These are phyloP conservation scores for Tapera naevia DNA, from an alignment of 2,797 vertebrate genomes.

Conservation along the genomic window DNA sequence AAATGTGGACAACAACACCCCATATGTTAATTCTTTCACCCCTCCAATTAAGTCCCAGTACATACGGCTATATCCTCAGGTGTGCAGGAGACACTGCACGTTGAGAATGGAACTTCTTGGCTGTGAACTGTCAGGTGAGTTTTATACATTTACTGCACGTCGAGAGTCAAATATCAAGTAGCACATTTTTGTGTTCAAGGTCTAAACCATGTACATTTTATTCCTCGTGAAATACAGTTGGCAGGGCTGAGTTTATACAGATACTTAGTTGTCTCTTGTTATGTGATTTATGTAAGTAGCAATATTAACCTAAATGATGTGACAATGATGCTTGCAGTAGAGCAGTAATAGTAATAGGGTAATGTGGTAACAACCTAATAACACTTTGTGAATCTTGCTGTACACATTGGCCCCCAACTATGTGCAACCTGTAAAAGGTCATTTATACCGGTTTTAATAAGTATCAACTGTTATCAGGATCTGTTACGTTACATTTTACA, in stretches of 20 bases:
- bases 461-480: background rate
- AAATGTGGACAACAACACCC: conserved; percentile 96
- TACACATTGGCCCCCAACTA: accelerated
- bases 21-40: conserved; percentile 95
- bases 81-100: conserved; percentile 96
- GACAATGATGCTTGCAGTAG: background rate
- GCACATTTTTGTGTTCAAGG: background rate
- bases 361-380: background rate
- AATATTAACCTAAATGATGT: background rate
- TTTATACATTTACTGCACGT: background rate
- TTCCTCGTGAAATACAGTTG: accelerated
- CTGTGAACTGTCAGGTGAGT: conserved; percentile 92
- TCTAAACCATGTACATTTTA: accelerated
- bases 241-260: background rate
- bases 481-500: accelerated
- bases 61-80: conserved; percentile 93
- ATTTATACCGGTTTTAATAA: background rate
- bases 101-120: conserved; percentile 96
- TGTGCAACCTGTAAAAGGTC: accelerated
- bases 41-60: conserved; percentile 96
- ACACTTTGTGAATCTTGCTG: background rate
- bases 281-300: background rate
- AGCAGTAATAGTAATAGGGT: too few species aligned
- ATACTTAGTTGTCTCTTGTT: background rate
- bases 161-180: background rate